Conservation (phyloP, 2,888 invertebrate species). For the Agrochola circellaris region DNA sequence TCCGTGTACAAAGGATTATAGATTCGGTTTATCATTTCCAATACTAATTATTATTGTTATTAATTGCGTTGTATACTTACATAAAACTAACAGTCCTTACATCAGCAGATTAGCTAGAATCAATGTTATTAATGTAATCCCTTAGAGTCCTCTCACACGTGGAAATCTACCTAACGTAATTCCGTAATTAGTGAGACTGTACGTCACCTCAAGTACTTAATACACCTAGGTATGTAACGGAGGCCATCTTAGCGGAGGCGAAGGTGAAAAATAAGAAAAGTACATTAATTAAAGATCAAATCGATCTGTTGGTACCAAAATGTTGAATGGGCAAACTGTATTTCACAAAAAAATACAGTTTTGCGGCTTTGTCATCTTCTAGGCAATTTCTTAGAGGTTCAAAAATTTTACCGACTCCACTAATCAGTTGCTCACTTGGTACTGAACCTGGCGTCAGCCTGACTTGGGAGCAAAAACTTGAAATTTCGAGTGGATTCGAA, state of each 20-base stretch:
- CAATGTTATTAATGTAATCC: conserved; percentile 16
- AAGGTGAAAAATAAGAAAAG: not conserved
- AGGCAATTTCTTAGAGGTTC: not conserved
- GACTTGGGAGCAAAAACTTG: not conserved
- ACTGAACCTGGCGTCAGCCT: not conserved
- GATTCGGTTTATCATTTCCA: not conserved
- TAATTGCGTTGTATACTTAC: not conserved
- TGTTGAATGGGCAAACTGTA: not conserved
- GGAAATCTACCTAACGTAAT: conserved; percentile 11
- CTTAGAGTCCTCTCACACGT: not conserved
- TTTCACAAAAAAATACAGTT: not conserved
- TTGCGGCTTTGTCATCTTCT: not conserved
- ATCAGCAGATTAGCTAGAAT: conserved; percentile 6
- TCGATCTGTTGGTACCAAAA: not conserved
- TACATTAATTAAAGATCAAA: not conserved
- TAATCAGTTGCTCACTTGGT: not conserved
- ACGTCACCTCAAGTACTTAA: conserved; percentile 8
- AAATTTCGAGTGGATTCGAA: not conserved
- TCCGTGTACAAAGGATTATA: not conserved
- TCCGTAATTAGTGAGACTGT: not conserved
- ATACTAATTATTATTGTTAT: not conserved
- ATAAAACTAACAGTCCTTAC: too few species aligned
- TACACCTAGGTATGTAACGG: conserved; percentile 3
- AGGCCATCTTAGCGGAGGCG: not conserved
- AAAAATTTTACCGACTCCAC: not conserved